Base-by-base conservation (phyloP, 2,113 vertebrate species). In the Lophura nycthemera region DNA sequence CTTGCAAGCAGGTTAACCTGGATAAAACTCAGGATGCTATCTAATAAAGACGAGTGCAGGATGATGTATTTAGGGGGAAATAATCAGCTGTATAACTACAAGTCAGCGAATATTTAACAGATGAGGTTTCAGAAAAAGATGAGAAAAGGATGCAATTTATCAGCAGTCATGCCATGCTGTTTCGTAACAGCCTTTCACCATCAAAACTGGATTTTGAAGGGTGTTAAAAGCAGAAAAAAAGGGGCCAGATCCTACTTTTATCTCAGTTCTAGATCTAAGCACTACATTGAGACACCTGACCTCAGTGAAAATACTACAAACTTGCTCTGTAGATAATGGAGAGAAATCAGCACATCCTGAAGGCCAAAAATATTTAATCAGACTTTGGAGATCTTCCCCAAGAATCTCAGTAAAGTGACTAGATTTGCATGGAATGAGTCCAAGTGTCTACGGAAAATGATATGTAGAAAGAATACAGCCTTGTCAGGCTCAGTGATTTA, bases 121-220 rank as follows among this genome's bases (percentile, higher is more conserved):
- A 61, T 4, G 2, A 30, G 7, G 3, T 76, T 93, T 13, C 25
- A 40, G 11, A 59, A 59, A 59, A 59, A 19, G 56, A 59, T 59
- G 56, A 85, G 40, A 79, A 89, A 91, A 87, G 5, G 36, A 54
- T 66, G 24, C 19, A 80, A 19, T 83, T 64, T 91, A 22, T 61
- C 43, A 54, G 7, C 54, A 15, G 2, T 54, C 21, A 34, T 45
- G 13, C 16, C 8, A 11, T 11, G 29, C 6, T 25, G 34, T 63
- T 81, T 86, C 40, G 8, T 22, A 81, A 64, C 11, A 34, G 14
- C 3, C 4, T 84, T 95, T 86, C 40, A 48, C 10, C 7, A 76
- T 1, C 2, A 73, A 73, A 92, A 57, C 1, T 54, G 15, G 32
- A 70, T 66, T 66, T 88, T 69, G 15, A 15, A 79, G 8, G 7